A percentile compares a stretch with the other conserved stretches of the same genome.
These are phyloP conservation scores for Cherax destructor DNA, from an alignment of 1,140 invertebrate species.

Conservation along the genomic window DNA sequence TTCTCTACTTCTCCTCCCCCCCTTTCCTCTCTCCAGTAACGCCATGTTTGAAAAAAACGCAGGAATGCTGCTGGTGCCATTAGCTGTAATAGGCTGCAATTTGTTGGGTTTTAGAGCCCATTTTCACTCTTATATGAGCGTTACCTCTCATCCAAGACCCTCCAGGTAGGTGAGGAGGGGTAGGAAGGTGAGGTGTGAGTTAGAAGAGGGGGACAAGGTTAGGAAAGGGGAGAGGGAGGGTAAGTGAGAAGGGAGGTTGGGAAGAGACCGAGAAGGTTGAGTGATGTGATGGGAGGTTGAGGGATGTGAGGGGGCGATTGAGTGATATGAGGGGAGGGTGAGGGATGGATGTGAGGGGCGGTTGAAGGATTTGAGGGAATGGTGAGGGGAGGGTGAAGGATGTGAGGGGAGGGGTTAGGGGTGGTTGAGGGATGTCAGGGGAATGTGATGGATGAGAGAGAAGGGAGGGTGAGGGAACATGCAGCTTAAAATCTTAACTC, in stretches of 20 bases:
- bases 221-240: background rate
- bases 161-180: background rate
- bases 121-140: background rate
- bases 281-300: no score
- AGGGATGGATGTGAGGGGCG: no score
- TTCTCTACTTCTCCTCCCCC: background rate
- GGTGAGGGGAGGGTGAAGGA: background rate
- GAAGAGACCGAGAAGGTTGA: background rate
- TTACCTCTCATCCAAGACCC: background rate
- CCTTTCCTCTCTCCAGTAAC: background rate
- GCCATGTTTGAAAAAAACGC: background rate
- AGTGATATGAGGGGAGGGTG: no score
- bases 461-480: no score
- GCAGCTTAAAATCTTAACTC: no score
- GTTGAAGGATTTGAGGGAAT: no score
- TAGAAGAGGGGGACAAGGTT: background rate
- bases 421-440: no score
- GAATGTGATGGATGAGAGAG: no score
- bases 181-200: background rate
- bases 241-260: no score
- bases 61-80: background rate
- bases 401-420: background rate
- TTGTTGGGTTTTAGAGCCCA: background rate
- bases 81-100: background rate
- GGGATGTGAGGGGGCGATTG: no score